A percentile compares a stretch with the other conserved stretches of the same genome.
Conservation (phyloP, 2,113 vertebrate species). For the Xiphophorus couchianus region DNA sequence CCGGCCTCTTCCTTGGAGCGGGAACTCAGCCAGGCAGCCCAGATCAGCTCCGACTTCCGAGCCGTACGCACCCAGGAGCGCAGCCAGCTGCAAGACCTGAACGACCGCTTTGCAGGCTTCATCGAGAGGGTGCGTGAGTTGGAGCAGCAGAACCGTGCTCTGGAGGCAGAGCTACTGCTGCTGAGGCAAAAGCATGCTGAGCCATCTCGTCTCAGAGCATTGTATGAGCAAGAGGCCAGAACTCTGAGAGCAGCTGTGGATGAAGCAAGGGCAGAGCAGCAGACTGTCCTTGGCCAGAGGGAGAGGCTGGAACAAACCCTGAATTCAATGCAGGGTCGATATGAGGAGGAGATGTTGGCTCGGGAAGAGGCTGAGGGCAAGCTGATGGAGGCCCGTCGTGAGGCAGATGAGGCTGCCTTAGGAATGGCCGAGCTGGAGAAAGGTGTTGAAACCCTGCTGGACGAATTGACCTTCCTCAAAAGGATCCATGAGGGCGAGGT, state of each 20-base stretch:
- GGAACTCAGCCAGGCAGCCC: slow-evolving; percentile 79
- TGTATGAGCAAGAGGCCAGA: slow-evolving; percentile 75
- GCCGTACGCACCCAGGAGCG: slow-evolving; percentile 73
- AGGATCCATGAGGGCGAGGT: slow-evolving; percentile 73
- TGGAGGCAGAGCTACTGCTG: slow-evolving; percentile 62
- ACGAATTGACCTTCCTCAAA: slow-evolving; percentile 76
- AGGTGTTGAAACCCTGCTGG: slow-evolving; percentile 67
- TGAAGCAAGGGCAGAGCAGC: slow-evolving; percentile 78
- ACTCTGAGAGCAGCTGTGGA: slow-evolving; percentile 77
- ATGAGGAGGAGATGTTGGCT: slow-evolving; percentile 68
- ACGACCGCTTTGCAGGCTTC: slow-evolving; percentile 81
- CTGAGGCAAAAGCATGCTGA: slow-evolving; percentile 84
- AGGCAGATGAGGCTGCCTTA: slow-evolving; percentile 72
- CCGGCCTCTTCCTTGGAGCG: slow-evolving; percentile 62
- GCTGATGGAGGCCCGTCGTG: slow-evolving; percentile 76
- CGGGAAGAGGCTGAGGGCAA: slow-evolving; percentile 78
- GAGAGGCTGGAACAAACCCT: slow-evolving; percentile 72
- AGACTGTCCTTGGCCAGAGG: slow-evolving; percentile 73
- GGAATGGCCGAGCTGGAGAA: slow-evolving; percentile 76
- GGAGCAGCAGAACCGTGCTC: slow-evolving; percentile 78
- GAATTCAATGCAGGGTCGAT: slow-evolving; percentile 67
- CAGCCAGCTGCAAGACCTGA: slow-evolving; percentile 81
- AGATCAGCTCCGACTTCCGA: slow-evolving; percentile 72
- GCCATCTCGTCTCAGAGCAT: slow-evolving; percentile 82
- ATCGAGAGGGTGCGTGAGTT: slow-evolving; percentile 81